These are phyloP conservation scores for Toxotes chatareus DNA, from an alignment of 2,113 vertebrate genomes.

Conservation along the genomic window DNA sequence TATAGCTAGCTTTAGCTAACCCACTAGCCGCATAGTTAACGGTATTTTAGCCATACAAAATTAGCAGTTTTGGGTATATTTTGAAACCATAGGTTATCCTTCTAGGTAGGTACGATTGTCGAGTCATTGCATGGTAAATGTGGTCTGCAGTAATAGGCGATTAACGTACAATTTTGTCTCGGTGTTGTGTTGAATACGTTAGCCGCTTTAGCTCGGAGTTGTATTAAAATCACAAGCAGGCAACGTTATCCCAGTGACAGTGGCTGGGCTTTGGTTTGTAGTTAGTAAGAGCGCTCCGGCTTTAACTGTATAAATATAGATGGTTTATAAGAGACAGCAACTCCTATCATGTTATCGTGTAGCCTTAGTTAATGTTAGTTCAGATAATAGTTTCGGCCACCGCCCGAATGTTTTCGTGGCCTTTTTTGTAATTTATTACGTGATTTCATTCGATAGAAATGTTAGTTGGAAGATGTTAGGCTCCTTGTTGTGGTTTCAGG, in stretches of 20 bases:
- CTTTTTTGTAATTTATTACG: background rate
- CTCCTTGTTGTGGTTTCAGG: background rate
- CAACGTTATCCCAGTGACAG: background rate
- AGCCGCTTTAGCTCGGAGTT: background rate
- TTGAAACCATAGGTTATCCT: background rate
- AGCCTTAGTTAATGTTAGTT: background rate
- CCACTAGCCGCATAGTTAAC: slow-evolving; percentile 44
- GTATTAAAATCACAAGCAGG: background rate
- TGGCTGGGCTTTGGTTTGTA: background rate
- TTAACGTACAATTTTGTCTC: rapidly evolving
- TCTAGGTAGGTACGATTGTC: background rate
- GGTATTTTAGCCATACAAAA: slow-evolving; percentile 33
- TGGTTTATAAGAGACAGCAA: background rate
- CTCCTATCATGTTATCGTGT: background rate
- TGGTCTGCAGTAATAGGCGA: rapidly evolving
- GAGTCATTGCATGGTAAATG: background rate
- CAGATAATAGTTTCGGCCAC: no score
- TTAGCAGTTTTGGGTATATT: background rate
- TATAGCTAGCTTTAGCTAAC: slow-evolving; percentile 46
- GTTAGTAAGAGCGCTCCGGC: background rate
- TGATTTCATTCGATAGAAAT: background rate
- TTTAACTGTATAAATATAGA: background rate
- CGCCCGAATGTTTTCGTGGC: background rate
- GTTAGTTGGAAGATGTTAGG: background rate
- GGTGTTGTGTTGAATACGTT: background rate